Evolutionary conservation across 2,113 vertebrate species (phyloP).

Genomic region (Calypte anna): DNA sequence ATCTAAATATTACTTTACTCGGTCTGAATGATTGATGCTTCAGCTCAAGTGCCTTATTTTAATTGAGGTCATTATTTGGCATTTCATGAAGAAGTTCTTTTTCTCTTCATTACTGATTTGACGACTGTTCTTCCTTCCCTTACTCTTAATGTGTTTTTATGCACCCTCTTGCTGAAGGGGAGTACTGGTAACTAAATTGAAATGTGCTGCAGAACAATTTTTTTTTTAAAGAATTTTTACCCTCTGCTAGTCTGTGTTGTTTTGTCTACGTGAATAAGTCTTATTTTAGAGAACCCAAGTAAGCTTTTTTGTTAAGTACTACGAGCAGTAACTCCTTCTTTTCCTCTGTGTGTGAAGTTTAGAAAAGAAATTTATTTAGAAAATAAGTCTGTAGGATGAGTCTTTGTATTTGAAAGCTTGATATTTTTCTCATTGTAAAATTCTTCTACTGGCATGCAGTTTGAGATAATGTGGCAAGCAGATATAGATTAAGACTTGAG

Average conservation of each 20-base stretch:
- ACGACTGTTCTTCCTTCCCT: slow-evolving; percentile 35
- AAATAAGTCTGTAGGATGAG: background rate
- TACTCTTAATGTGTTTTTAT: slow-evolving; percentile 30
- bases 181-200: background rate
- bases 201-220: background rate
- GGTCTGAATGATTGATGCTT: slow-evolving; percentile 38
- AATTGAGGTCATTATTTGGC: slow-evolving; percentile 15
- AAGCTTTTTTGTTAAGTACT: background rate
- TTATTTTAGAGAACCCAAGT: background rate
- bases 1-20: slow-evolving; percentile 45
- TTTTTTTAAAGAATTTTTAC: too few species aligned
- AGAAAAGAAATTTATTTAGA: background rate
- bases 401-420: background rate
- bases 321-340: background rate
- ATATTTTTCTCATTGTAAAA: background rate
- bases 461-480: background rate
- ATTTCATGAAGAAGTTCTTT: slow-evolving; percentile 23
- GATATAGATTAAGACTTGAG: background rate
- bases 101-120: slow-evolving; percentile 58
- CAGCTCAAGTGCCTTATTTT: slow-evolving; percentile 42
- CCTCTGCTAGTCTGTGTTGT: background rate
- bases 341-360: background rate
- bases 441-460: background rate
- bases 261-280: background rate
- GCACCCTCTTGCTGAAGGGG: background rate